phyloP scores from a whole-genome alignment of 1,140 invertebrate genomes.

The Drosophila ambigua region DNA sequence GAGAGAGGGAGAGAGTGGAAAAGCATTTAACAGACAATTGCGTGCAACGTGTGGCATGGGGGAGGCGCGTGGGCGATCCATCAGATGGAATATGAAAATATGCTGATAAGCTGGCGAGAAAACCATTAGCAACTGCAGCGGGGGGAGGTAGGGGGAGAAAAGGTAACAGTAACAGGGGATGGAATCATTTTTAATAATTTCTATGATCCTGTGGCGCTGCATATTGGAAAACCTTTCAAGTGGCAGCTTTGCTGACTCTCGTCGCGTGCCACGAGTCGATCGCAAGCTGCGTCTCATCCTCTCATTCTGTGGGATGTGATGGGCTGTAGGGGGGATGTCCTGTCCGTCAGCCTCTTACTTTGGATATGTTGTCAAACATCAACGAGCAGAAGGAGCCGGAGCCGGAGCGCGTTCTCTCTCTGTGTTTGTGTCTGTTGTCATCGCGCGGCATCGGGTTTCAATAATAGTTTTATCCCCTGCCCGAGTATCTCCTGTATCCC shows the following conservation, averaged over 20 bases:
- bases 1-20: slow-evolving; percentile 23
- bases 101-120: slow-evolving; percentile 67
- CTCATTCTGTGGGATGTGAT: slow-evolving; percentile 48
- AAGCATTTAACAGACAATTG: slow-evolving; percentile 58
- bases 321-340: slow-evolving; percentile 29
- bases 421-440: slow-evolving; percentile 68
- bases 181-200: slow-evolving; percentile 63
- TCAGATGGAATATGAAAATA: slow-evolving; percentile 49
- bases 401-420: not conserved
- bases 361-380: slow-evolving; percentile 21
- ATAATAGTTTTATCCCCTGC: slow-evolving; percentile 59
- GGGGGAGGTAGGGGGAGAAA: not conserved
- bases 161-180: slow-evolving; percentile 6
- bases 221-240: slow-evolving; percentile 49
- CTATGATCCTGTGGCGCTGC: slow-evolving; percentile 56
- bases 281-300: slow-evolving; percentile 65
- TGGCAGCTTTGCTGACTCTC: slow-evolving; percentile 30
- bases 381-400: not conserved
- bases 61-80: slow-evolving; percentile 42
- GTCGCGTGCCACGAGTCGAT: slow-evolving; percentile 75
- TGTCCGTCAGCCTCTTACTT: slow-evolving; percentile 27
- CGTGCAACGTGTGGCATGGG: slow-evolving; percentile 3
- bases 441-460: slow-evolving; percentile 70
- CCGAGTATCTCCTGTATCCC: not conserved
- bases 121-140: slow-evolving; percentile 60